phyloP scores from a whole-genome alignment of 2,888 invertebrate species.

The Campoplex nolae region DNA sequence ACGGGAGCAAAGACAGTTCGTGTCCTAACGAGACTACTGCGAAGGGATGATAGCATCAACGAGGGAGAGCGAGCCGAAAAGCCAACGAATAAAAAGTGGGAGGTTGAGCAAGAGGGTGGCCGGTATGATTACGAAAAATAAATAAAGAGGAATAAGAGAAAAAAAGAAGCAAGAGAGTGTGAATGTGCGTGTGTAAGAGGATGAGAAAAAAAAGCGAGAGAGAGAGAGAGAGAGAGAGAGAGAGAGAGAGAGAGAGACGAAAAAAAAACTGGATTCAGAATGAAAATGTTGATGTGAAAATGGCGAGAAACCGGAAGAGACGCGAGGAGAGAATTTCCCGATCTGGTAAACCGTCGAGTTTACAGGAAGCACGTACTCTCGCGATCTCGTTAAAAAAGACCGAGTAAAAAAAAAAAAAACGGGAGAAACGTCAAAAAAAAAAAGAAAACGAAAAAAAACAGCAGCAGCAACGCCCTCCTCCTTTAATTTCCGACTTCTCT shows the following conservation, averaged over 20 bases:
- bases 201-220: not conserved
- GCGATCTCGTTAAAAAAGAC: slow-evolving; percentile 59
- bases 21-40: slow-evolving; percentile 71
- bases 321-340: slow-evolving; percentile 42
- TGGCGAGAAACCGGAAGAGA: slow-evolving; percentile 41
- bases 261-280: slow-evolving; percentile 11
- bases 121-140: slow-evolving; percentile 31
- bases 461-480: slow-evolving; percentile 2
- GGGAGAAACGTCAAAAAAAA: not conserved
- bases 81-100: slow-evolving; percentile 66
- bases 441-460: slow-evolving; percentile 5
- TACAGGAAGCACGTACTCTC: slow-evolving; percentile 56
- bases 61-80: slow-evolving; percentile 51
- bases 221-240: slow-evolving; percentile 42
- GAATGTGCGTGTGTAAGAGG: not conserved
- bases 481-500: slow-evolving; percentile 54
- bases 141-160: slow-evolving; percentile 49
- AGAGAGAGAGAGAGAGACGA: not conserved
- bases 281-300: slow-evolving; percentile 19
- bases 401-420: slow-evolving; percentile 19
- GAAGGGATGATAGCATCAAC: slow-evolving; percentile 56
- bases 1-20: slow-evolving; percentile 70
- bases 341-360: slow-evolving; percentile 44
- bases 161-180: slow-evolving; percentile 23
- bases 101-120: slow-evolving; percentile 23